A percentile compares a stretch with the other conserved stretches of the same genome.
These are phyloP conservation scores for Clarias batrachus DNA, from an alignment of 2,113 vertebrate genomes.

Conservation along the genomic window DNA sequence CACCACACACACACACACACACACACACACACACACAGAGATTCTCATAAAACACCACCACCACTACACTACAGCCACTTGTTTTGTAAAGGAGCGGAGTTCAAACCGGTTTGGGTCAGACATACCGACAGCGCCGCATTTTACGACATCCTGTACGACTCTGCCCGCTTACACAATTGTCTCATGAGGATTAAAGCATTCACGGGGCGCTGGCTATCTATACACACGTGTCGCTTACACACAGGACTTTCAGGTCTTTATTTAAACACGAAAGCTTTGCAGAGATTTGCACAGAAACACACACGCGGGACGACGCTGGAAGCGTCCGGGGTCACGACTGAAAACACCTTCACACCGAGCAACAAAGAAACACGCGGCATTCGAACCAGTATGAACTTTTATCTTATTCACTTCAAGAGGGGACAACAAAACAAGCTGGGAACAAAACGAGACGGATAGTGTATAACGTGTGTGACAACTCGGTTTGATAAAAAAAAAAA, in stretches of 20 bases:
- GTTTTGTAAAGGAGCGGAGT: constrained; percentile 31
- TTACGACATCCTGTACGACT: not conserved
- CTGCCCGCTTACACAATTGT: not conserved
- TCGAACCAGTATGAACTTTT: not conserved
- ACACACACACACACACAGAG: constrained; percentile 1
- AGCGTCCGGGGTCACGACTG: not conserved
- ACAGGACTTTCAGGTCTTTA: not conserved
- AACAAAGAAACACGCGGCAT: not conserved
- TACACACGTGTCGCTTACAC: not conserved
- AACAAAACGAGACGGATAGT: too few relatives aligned
- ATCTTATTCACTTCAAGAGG: too few relatives aligned
- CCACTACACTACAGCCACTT: not conserved
- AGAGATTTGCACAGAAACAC: not conserved
- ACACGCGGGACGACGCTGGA: not conserved
- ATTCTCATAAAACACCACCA: not conserved
- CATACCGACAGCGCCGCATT: not conserved
- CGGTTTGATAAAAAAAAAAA: too few relatives aligned
- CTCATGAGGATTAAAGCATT: constrained; percentile 11
- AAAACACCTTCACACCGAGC: not conserved
- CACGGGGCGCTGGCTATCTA: not conserved
- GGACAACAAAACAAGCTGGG: too few relatives aligned
- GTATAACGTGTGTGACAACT: too few relatives aligned
- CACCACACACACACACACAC: not conserved
- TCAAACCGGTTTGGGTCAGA: constrained; percentile 44
- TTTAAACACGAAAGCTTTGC: constrained; percentile 4